Base-by-base conservation (phyloP, 2,113 vertebrate species). In the Cromileptes altivelis region DNA sequence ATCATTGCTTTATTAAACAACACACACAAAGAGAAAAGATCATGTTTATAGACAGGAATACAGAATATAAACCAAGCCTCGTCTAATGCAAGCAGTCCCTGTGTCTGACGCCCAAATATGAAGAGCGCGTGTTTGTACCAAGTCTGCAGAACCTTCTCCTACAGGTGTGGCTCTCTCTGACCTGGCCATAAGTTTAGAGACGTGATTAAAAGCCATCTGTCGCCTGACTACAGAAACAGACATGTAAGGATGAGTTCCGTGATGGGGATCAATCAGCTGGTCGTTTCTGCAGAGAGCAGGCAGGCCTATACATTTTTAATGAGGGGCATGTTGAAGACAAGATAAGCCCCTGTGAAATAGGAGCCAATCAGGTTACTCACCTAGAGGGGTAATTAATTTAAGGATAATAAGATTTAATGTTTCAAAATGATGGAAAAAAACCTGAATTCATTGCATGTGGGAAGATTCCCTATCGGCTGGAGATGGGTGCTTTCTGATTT, bases 81-180 rank as follows among this genome's bases (percentile, higher is more conserved):
- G n/a, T 47, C 42, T 65, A 27, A 68, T 27, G 40, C 15, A 23
- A 17, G 49, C 27, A 30, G 33, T 14, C 42, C 9, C 18, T 61
- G 13, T 75, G 70, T 76, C 21, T 72, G 70, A 87, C 75, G 70
- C 74, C 55, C 78, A 60, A 8, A 45, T 77, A 61, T 7, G 45
- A 78, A 79, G 64, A 79, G 64, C 52, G 70, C 72, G 27, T 80
- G 65, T 69, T 60, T 52, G 19, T 23, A 45, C 6, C 52, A 70
- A 67, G 73, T 80, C 70, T 87, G 74, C 88, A 80, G 78, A 71
- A 68, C 49, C 52, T 37, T 79, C 63, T 79, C 64, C 70, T 37
- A 91, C 92, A 93, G 89, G 92, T 92, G 90, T 90, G 93, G 92
- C 88, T 83, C 56, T 82, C 53, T 63, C 74, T 89, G 85, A 88